These are phyloP conservation scores for Brachyistius frenatus DNA, from an alignment of 2,113 vertebrate species.

Conservation along the genomic window DNA sequence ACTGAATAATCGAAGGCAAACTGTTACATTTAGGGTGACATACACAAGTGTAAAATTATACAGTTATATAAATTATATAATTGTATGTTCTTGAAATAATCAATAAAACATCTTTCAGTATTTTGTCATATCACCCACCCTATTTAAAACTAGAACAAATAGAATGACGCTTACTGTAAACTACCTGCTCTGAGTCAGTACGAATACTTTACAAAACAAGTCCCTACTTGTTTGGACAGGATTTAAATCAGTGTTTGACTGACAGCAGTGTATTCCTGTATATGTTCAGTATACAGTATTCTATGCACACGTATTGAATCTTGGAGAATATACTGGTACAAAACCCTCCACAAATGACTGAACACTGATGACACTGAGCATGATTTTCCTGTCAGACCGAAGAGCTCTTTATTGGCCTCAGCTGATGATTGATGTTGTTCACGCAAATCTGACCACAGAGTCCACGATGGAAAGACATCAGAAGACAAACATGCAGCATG, in stretches of 20 bases:
- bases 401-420: slow-evolving; percentile 28
- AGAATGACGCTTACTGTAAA: no score
- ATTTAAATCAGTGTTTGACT: not conserved
- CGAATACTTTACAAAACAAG: no score
- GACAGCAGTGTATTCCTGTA: not conserved
- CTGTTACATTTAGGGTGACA: no score
- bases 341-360: not conserved
- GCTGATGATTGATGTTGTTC: slow-evolving; percentile 15
- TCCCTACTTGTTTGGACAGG: no score
- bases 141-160: no score
- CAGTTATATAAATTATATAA: no score
- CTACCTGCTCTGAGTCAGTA: no score
- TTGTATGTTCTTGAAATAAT: no score
- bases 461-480: slow-evolving; percentile 21
- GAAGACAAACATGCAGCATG: slow-evolving; percentile 8
- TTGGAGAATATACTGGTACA: not conserved
- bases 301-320: not conserved
- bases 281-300: not conserved
- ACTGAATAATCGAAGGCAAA: no score
- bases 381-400: slow-evolving; percentile 47
- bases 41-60: no score
- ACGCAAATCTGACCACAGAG: slow-evolving; percentile 60
- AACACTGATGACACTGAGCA: not conserved
- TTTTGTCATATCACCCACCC: no score
- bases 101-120: no score